Base-by-base conservation (phyloP, 2,888 invertebrate genomes). In the Aleiodes testaceus region DNA sequence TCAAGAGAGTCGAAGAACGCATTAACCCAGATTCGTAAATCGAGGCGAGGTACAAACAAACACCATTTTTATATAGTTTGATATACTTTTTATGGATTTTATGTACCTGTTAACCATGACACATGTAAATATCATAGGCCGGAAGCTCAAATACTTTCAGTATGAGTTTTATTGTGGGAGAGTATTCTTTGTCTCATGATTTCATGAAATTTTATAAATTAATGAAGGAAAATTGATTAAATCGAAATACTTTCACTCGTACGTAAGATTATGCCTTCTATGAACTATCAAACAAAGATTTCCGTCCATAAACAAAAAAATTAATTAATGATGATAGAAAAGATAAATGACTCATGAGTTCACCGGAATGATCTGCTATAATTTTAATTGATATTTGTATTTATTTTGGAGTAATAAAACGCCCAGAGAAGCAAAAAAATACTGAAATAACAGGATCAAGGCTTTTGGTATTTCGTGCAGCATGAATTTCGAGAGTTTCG, bases 61-160 rank as follows among this genome's bases (percentile, higher is more conserved):
- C 49, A 42, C 26, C 4, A 30, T 26, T 70, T n/a, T 68, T 61
- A 9, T n/a, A 18, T 55, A 50, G 42, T 63, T 69, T 68, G 30
- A 45, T 71, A 36, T 53, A 66, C 47, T 69, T 78, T 75, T 77
- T 77, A 75, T 18, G 44, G 52, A 66, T 69, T 72, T 70, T 70
- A 73, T 73, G 73, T 70, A 70, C 78, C 74, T 73, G 77, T 74
- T 79, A 74, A 65, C 79, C 79, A 73, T 79, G 79, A 79, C 77
- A 79, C 76, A 66, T 74, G 75, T 65, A 75, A 75, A 76, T 77
- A 72, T 30, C 59, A 50, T 3, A 3, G 44, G n/a, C 36, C 59
- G 61, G 59, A 66, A 66, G 55, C 36, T 16, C 11, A 18, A 9
- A 6, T 36, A 42, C 30, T 14, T n/a, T 36, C 6, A 36, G 7